Percentiles rank a stretch among this genome's conserved stretches.
Evolutionary conservation across 2,797 vertebrate species (phyloP).

Genomic region (Myiotriccus ornatus): DNA sequence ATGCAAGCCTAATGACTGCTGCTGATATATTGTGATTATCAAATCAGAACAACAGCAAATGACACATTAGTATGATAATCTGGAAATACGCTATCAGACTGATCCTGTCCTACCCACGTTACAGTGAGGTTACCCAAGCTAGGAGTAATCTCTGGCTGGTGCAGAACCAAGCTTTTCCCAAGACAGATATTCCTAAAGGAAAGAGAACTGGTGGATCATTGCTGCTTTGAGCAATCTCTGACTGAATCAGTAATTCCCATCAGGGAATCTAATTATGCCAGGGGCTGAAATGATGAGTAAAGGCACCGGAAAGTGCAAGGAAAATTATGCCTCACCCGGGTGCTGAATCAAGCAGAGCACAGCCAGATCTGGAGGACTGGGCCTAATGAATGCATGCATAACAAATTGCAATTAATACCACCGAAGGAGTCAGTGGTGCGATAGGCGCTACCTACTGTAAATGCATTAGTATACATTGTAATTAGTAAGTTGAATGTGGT

Average conservation of each 20-base stretch:
- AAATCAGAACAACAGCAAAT: neutral
- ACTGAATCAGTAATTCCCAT: conserved; percentile 6
- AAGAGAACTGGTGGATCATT: neutral
- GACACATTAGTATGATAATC: neutral
- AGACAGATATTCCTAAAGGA: neutral
- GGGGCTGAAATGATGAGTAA: neutral
- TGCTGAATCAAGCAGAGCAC: conserved; percentile 34
- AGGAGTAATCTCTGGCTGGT: neutral
- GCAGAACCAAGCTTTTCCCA: neutral
- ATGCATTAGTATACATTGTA: neutral
- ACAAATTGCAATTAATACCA: conserved; percentile 24
- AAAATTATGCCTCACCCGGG: neutral
- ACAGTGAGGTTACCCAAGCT: neutral
- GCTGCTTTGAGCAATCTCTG: neutral
- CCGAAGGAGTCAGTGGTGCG: neutral
- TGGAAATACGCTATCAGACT: neutral
- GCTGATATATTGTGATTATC: neutral
- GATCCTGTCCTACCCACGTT: neutral
- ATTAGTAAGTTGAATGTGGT: neutral
- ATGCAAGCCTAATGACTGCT: neutral
- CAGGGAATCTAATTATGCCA: conserved; percentile 7
- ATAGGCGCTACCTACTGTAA: neutral
- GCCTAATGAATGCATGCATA: conserved; percentile 29
- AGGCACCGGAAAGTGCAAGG: neutral
- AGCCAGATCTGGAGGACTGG: neutral